Conservation (phyloP, 2,888 invertebrate genomes). For the Fragum sueziense region DNA sequence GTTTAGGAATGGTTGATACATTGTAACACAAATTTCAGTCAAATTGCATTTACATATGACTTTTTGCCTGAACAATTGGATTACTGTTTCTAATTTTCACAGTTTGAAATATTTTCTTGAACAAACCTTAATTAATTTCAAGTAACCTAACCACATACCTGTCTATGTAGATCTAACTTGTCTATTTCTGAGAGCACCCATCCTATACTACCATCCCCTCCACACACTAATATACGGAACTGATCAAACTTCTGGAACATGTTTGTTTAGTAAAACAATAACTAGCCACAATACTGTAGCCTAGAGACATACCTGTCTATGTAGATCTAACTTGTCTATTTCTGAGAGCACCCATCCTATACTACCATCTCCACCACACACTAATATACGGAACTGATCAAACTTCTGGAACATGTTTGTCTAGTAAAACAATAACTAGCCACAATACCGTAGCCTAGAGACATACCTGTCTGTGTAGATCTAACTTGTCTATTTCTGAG, state of each 20-base stretch:
- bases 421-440: no score
- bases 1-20: no score
- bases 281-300: no score
- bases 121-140: no score
- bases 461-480: conserved; percentile 93
- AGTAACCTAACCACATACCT: no score
- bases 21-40: no score
- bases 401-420: conserved; percentile 98
- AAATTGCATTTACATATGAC: no score
- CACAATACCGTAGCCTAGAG: no score
- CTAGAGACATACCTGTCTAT: conserved; percentile 91
- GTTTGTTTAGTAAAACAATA: no score
- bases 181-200: conserved; percentile 99
- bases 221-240: conserved; percentile 97
- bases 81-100: no score
- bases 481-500: conserved; percentile 96
- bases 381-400: conserved; percentile 96
- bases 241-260: conserved; percentile 98
- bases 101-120: no score
- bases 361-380: conserved; percentile 98
- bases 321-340: conserved; percentile 95
- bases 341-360: conserved; percentile 99
- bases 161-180: conserved; percentile 91
- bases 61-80: no score
- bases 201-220: conserved; percentile 98